Conservation (phyloP, 2,797 vertebrate genomes). For the Ctenopoma multispine region DNA sequence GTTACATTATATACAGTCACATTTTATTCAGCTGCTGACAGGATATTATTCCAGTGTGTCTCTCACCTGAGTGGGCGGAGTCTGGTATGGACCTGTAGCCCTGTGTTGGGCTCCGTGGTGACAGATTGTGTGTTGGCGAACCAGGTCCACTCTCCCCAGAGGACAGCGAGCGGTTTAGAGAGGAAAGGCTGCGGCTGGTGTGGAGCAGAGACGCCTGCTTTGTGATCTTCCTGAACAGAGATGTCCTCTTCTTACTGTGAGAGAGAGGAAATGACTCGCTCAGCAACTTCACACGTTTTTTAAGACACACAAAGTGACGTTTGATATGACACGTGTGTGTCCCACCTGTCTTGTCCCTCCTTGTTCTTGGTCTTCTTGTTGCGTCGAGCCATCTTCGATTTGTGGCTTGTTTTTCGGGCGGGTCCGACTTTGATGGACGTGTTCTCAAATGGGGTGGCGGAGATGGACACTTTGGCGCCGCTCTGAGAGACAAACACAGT, state of each 20-base stretch:
- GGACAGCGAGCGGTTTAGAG: conserved; percentile 94
- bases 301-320: not conserved
- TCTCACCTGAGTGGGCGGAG: conserved; percentile 90
- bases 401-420: conserved; percentile 91
- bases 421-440: conserved; percentile 97
- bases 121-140: conserved; percentile 95
- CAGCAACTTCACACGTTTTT: rapidly evolving
- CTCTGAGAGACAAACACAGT: conserved; percentile 84
- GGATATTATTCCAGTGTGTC: not conserved
- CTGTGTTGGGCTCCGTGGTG: conserved; percentile 94
- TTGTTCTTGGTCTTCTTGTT: conserved; percentile 93
- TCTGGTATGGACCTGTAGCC: conserved; percentile 91
- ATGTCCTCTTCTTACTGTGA: conserved; percentile 91
- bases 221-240: conserved; percentile 94
- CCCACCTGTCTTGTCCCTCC: conserved; percentile 94
- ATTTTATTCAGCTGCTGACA: too few relatives aligned
- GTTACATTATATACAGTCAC: too few relatives aligned
- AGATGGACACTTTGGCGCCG: conserved; percentile 94
- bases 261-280: not conserved
- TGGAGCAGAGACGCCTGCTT: conserved; percentile 95
- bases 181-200: conserved; percentile 95
- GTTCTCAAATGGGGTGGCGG: conserved; percentile 95
- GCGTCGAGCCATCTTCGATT: conserved; percentile 96
- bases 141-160: conserved; percentile 95
- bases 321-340: not conserved